Evolutionary conservation across 2,797 vertebrate species (phyloP), one percentile per base, ranked within the genome.

Genomic region (Valencia hispanica): DNA sequence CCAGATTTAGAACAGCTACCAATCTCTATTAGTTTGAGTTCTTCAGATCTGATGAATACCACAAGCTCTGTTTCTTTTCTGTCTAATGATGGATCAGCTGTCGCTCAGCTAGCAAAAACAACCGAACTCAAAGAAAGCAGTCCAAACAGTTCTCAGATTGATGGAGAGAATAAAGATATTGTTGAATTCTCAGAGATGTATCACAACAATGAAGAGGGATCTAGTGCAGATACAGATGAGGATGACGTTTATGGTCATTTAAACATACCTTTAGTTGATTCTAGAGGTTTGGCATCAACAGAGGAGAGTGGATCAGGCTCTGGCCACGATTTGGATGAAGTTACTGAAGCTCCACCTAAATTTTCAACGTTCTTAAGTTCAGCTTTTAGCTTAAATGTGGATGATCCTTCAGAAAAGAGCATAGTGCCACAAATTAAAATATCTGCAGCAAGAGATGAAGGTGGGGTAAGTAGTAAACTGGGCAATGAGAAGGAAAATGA

Each of bases 291-390:
- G 32, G 84, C 85, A 41, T 74, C 78, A 84, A 78, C 88, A 74
- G 86, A 96, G 80, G 89, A 84, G 88, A 96, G 94, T 79, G 96
- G 95, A 73, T 96, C 96, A 77, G 94, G 96, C 14, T 96, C 96
- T 57, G 91, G 89, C 63, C 86, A 94, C 77, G 89, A 93, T 53
- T 76, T 59, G 18, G 82, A 81, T 11, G 68, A 41, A 17, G 65
- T 63, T 10, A 36, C 32, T n/a, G 18, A 34, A 11, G 25, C 77
- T 17, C 55, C 63, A 3, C 73, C 61, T 8, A 53, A 80, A 27
- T 59, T 74, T 61, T 73, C 53, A 18, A 12, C 47, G n/a, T 48
- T 70, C 68, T 25, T 30, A 34, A 50, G 34, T 34, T 39, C 55
- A 43, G 1, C 45, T 22, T 0, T 25, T 47, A 39, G n/a, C 27